These are phyloP conservation scores for Drosophila mojavensis DNA, from an alignment of 1,140 invertebrate species.

Conservation along the genomic window DNA sequence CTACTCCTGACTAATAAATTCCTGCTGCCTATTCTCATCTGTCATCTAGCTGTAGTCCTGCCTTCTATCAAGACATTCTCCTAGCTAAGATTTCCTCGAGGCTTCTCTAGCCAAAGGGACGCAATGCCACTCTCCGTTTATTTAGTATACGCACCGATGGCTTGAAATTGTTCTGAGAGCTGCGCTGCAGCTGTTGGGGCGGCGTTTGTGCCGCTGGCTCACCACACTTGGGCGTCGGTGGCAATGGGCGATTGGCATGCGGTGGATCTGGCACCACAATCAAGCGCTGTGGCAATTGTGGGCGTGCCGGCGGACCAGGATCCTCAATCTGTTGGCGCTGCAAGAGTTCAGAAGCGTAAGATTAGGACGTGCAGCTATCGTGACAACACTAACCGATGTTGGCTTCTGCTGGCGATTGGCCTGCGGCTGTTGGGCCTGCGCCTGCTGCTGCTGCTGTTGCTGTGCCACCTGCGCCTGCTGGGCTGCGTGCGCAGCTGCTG, in stretches of 20 bases:
- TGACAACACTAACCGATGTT: constrained; percentile 66
- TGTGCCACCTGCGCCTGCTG: constrained; percentile 78
- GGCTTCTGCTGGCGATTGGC: constrained; percentile 84
- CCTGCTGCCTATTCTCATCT: too few species aligned
- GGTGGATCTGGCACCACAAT: constrained; percentile 90
- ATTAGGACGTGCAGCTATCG: background rate
- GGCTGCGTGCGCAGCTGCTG: constrained; percentile 84
- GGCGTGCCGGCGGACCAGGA: constrained; percentile 92
- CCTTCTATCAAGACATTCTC: background rate
- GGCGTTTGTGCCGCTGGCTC: constrained; percentile 84
- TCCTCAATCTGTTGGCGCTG: constrained; percentile 87
- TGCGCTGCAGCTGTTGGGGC: constrained; percentile 89
- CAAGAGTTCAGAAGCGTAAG: constrained; percentile 57
- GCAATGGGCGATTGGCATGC: constrained; percentile 89
- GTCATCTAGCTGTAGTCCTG: too few species aligned
- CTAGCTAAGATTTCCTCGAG: background rate
- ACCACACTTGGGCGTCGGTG: constrained; percentile 89
- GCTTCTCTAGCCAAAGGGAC: background rate
- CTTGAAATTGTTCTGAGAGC: constrained; percentile 92
- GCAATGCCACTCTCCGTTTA: constrained; percentile 1
- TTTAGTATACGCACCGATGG: constrained; percentile 88
- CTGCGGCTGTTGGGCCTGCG: constrained; percentile 84
- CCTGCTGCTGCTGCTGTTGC: constrained; percentile 72
- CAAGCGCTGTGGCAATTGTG: constrained; percentile 93
- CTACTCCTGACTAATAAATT: too few species aligned